These are phyloP conservation scores for Rhinogobius similis DNA, from an alignment of 2,113 vertebrate species.

Conservation along the genomic window DNA sequence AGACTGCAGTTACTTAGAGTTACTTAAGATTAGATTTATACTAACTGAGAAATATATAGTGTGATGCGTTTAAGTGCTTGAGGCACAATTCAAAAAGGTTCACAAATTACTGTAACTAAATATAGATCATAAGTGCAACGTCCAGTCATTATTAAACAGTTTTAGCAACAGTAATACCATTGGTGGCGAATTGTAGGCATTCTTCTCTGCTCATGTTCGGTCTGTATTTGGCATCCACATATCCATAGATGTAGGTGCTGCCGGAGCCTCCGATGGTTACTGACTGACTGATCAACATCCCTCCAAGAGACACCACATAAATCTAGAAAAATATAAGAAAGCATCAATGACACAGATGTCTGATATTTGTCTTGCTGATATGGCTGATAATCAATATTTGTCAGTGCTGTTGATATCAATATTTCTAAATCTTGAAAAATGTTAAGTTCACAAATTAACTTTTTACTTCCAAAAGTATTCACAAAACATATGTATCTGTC, in stretches of 20 bases:
- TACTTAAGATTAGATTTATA: neutral
- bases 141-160: neutral
- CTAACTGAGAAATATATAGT: neutral
- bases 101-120: neutral
- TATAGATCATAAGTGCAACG: neutral
- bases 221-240: constrained; percentile 77
- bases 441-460: neutral
- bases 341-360: no score
- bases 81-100: neutral
- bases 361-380: no score
- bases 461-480: no score
- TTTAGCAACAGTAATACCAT: constrained; percentile 54
- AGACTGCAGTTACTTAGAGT: neutral
- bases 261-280: constrained; percentile 79
- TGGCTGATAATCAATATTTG: neutral
- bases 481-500: no score
- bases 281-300: constrained; percentile 71
- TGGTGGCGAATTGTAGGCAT: constrained; percentile 70
- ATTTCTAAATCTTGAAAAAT: neutral
- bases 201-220: constrained; percentile 75
- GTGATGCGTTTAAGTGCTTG: neutral
- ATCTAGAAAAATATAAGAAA: constrained; percentile 68
- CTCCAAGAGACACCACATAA: constrained; percentile 74
- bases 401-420: neutral
- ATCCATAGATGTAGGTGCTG: constrained; percentile 78